Evolutionary conservation across 2,797 vertebrate genomes (phyloP).

Genomic region (Thripadectes ignobilis): DNA sequence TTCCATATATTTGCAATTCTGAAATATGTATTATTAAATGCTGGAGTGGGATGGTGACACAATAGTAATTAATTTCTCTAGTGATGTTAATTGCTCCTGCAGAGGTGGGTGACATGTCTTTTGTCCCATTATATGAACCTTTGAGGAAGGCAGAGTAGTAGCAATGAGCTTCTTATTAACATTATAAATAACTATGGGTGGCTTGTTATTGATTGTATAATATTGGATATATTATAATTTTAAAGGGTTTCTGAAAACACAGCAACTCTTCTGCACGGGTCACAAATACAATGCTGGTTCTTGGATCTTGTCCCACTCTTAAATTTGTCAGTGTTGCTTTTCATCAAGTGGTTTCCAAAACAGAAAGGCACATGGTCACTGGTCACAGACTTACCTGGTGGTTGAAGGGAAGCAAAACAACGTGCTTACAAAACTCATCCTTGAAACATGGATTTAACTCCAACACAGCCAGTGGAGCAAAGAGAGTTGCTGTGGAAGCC

Average conservation of each 20-base stretch:
- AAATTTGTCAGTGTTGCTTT: neutral
- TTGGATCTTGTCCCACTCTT: neutral
- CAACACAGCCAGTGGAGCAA: neutral
- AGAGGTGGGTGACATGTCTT: neutral
- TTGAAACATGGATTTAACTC: neutral
- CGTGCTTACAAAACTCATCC: neutral
- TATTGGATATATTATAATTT: neutral
- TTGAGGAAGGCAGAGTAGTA: neutral
- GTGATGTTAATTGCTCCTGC: neutral
- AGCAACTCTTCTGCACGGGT: neutral
- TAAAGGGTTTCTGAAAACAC: neutral
- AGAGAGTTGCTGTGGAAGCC: neutral
- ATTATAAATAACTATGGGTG: neutral
- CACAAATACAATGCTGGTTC: neutral
- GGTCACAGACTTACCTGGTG: neutral
- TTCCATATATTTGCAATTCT: neutral
- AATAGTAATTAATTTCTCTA: neutral
- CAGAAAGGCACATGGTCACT: neutral
- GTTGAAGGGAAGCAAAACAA: neutral
- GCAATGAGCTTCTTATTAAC: neutral
- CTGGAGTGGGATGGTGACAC: neutral
- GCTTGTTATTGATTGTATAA: neutral
- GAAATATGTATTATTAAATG: neutral
- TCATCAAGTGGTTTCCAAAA: neutral
- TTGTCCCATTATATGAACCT: neutral